These are phyloP conservation scores for Plecotus auritus DNA, from an alignment of 2,113 vertebrate species.

Conservation along the genomic window DNA sequence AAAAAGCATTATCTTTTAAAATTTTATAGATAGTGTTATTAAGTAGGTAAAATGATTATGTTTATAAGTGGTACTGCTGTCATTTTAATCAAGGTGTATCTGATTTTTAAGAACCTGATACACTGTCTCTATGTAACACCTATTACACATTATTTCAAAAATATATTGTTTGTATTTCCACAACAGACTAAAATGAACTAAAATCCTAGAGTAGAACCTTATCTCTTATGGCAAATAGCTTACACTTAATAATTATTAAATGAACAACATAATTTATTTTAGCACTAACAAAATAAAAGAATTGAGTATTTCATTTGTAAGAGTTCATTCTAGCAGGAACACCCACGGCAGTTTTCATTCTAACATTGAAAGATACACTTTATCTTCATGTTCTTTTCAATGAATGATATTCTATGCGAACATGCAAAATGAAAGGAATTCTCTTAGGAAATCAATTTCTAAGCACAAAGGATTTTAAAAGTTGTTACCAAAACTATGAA, in stretches of 20 bases:
- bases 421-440: neutral
- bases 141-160: neutral
- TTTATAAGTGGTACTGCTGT: neutral
- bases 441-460: neutral
- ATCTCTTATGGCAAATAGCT: neutral
- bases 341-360: neutral
- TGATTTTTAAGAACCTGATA: neutral
- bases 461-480: neutral
- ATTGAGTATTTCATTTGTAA: neutral
- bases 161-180: neutral
- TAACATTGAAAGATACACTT: neutral
- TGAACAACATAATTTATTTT: neutral
- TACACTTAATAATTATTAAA: neutral
- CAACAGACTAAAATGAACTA: neutral
- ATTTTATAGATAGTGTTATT: neutral
- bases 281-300: neutral
- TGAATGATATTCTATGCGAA: neutral
- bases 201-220: neutral
- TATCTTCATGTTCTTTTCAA: neutral
- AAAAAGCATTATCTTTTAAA: neutral
- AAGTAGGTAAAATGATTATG: neutral
- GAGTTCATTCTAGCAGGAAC: neutral
- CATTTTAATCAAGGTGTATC: neutral
- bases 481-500: neutral
- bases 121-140: neutral